These are phyloP conservation scores for Meloidogyne hapla DNA, from an alignment of 1,140 invertebrate species.

Conservation along the genomic window DNA sequence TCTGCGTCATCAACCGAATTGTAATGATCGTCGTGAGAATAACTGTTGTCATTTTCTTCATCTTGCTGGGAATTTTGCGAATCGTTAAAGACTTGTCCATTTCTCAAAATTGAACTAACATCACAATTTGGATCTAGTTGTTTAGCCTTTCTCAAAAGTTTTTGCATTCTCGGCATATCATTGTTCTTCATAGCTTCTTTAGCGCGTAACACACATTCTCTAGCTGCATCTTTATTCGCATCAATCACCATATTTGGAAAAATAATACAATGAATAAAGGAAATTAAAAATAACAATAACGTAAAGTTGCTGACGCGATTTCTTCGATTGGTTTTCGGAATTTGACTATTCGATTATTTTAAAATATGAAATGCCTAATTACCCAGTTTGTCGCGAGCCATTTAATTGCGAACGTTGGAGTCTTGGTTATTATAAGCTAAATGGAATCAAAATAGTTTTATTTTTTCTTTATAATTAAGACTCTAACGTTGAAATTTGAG, in stretches of 20 bases:
- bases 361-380: too few species aligned
- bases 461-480: too few species aligned
- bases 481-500: too few species aligned
- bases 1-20: constrained; percentile 42
- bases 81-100: constrained; percentile 30
- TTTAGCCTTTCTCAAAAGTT: constrained; percentile 55
- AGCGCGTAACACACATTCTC: constrained; percentile 45
- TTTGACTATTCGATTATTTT: too few species aligned
- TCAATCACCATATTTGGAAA: constrained; percentile 43
- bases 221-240: constrained; percentile 49
- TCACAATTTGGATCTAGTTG: constrained; percentile 53
- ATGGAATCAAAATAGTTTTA: too few species aligned
- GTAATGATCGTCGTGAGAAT: constrained; percentile 60
- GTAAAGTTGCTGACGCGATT: too few species aligned
- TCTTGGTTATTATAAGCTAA: too few species aligned
- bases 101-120: constrained; percentile 43
- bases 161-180: constrained; percentile 49
- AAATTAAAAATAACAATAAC: constrained; percentile 1
- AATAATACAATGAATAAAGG: too few species aligned
- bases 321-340: too few species aligned
- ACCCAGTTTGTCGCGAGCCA: too few species aligned
- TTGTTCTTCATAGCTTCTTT: constrained; percentile 49
- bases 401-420: too few species aligned
- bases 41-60: constrained; percentile 55
- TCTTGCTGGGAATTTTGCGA: constrained; percentile 23